Evolutionary conservation across 1,140 invertebrate genomes (phyloP).

Genomic region (Pachyrhynchus sulphureomaculatus): DNA sequence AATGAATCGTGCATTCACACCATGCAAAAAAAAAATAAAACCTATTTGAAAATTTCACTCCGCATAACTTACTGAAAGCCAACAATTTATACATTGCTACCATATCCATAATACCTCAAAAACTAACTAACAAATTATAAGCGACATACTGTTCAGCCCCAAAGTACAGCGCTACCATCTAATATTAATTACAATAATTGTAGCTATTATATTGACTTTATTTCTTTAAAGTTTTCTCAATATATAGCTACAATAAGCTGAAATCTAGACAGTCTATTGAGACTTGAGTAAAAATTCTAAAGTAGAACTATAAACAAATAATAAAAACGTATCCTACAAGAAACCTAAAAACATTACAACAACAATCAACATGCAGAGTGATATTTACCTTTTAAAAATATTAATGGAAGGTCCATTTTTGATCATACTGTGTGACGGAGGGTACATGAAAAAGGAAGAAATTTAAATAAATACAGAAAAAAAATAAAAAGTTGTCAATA

Average conservation of each 20-base stretch:
- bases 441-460: constrained; percentile 40
- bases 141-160: no score
- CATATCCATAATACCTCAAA: not conserved
- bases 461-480: constrained; percentile 5
- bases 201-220: no score
- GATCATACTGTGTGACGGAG: constrained; percentile 39
- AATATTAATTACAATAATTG: no score
- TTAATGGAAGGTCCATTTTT: constrained; percentile 11
- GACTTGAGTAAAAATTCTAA: constrained; percentile 19
- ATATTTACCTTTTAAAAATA: constrained; percentile 43
- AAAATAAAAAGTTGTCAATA: no score
- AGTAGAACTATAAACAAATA: constrained; percentile 23
- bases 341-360: not conserved
- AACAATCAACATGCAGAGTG: constrained; percentile 5
- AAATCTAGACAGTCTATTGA: not conserved
- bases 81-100: not conserved
- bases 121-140: constrained; percentile 11
- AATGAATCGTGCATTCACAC: no score
- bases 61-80: constrained; percentile 16
- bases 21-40: constrained; percentile 6
- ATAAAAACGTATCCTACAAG: constrained; percentile 18
- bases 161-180: no score
- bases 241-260: no score
- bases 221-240: no score
- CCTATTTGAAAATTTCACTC: not conserved